A percentile compares a stretch with the other conserved stretches of the same genome.
Conservation (phyloP, 2,113 vertebrate species). For the Chloropsis hardwickii region DNA sequence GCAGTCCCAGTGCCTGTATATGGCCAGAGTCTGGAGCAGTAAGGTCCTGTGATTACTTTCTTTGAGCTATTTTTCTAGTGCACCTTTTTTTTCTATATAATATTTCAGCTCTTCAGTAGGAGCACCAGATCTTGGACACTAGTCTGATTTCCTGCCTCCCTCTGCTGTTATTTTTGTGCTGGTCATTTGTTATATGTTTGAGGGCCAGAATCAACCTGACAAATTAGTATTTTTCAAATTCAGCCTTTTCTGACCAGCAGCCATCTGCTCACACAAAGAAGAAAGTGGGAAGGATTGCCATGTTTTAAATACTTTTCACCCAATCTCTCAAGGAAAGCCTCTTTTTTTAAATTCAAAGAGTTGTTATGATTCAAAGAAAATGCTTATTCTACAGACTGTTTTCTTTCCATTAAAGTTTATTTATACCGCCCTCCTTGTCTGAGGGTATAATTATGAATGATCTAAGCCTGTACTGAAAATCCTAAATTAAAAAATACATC, state of each 20-base stretch:
- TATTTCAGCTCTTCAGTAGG: not conserved
- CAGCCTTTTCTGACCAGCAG: slow-evolving; percentile 28
- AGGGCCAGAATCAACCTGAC: not conserved
- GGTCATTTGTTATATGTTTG: not conserved
- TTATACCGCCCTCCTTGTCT: slow-evolving; percentile 56
- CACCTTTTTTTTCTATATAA: not conserved
- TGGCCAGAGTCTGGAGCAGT: not conserved
- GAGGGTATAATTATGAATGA: slow-evolving; percentile 66
- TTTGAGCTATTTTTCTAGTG: not conserved
- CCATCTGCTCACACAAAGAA: slow-evolving; percentile 43
- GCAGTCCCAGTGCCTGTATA: not conserved
- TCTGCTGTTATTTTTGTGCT: not conserved
- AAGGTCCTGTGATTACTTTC: not conserved
- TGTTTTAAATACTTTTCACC: slow-evolving; percentile 49
- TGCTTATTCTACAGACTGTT: slow-evolving; percentile 54
- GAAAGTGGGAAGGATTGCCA: not conserved
- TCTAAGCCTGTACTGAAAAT: slow-evolving; percentile 63
- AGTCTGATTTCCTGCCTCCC: not conserved
- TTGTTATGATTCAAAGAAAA: slow-evolving; percentile 58
- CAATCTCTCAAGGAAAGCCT: slow-evolving; percentile 6
- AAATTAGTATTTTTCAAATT: not conserved
- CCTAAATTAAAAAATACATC: slow-evolving; percentile 65
- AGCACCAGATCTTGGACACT: not conserved
- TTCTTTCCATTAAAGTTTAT: slow-evolving; percentile 66
- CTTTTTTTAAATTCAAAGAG: slow-evolving; percentile 36